Percentiles rank a stretch among this genome's conserved stretches.
Evolutionary conservation across 1,140 invertebrate species (phyloP).

Genomic region (Linepithema humile): DNA sequence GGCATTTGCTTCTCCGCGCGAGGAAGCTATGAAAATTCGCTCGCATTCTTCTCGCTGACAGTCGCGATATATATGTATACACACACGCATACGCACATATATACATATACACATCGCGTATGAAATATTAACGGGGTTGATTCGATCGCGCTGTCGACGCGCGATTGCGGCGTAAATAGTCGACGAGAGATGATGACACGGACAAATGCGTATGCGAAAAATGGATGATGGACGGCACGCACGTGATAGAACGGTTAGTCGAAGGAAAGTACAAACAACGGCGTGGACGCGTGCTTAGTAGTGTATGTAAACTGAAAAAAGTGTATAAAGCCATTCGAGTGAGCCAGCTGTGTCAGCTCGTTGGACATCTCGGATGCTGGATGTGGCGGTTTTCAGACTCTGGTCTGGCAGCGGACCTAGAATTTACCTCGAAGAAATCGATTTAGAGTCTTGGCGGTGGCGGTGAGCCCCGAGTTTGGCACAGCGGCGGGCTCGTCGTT

Average conservation of each 20-base stretch:
- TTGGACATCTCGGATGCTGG: constrained; percentile 70
- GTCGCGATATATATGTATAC: too few species aligned
- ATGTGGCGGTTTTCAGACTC: constrained; percentile 42
- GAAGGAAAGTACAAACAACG: constrained; percentile 26
- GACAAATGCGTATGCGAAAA: constrained; percentile 48
- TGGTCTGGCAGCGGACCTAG: constrained; percentile 44
- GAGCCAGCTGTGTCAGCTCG: constrained; percentile 73
- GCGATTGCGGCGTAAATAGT: neutral
- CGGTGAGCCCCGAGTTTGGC: constrained; percentile 67
- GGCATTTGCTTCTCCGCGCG: constrained; percentile 17
- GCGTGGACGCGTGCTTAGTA: constrained; percentile 47
- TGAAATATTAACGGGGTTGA: neutral
- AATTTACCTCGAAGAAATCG: constrained; percentile 83
- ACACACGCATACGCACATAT: too few species aligned
- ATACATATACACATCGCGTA: too few species aligned
- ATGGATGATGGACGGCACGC: constrained; percentile 36
- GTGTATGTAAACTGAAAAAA: constrained; percentile 61
- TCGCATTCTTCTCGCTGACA: neutral
- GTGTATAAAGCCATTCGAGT: constrained; percentile 78
- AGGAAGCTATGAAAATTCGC: neutral
- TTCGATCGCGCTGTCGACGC: neutral
- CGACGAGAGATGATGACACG: constrained; percentile 57
- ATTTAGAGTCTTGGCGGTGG: constrained; percentile 82
- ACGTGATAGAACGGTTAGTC: constrained; percentile 43
- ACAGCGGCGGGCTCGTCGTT: constrained; percentile 34